These are phyloP conservation scores for Mugil cephalus DNA, from an alignment of 2,113 vertebrate species.

Conservation along the genomic window DNA sequence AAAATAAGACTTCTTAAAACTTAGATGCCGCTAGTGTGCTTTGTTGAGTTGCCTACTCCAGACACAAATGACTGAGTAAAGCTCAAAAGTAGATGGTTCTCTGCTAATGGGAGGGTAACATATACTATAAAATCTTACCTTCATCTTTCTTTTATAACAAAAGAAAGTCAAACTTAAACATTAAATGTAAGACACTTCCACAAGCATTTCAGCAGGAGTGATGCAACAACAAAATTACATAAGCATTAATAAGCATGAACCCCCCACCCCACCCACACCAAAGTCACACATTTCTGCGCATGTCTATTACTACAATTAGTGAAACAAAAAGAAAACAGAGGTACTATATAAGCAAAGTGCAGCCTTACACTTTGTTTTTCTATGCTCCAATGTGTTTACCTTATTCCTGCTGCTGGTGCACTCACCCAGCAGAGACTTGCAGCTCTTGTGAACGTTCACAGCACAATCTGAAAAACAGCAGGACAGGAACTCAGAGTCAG, in stretches of 20 bases:
- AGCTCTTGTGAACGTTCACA: slow-evolving; percentile 93
- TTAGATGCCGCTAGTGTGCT: neutral
- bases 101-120: neutral
- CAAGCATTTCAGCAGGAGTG: too few relatives aligned
- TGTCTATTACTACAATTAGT: too few relatives aligned
- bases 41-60: too few relatives aligned
- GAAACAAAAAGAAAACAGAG: too few relatives aligned
- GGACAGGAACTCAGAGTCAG: slow-evolving; percentile 43
- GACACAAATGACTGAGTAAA: neutral
- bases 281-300: too few relatives aligned
- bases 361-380: slow-evolving; percentile 8
- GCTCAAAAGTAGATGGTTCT: slow-evolving; percentile 5
- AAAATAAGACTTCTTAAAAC: slow-evolving; percentile 5
- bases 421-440: slow-evolving; percentile 89
- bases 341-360: neutral
- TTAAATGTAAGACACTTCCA: neutral
- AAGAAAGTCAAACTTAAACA: neutral
- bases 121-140: too few relatives aligned
- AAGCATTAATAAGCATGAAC: too few relatives aligned
- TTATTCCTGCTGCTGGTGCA: slow-evolving; percentile 88
- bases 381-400: slow-evolving; percentile 78
- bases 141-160: neutral
- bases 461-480: slow-evolving; percentile 87
- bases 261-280: too few relatives aligned
- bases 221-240: too few relatives aligned